Evolutionary conservation across 2,113 vertebrate genomes (phyloP).

Genomic region (Monopterus albus): DNA sequence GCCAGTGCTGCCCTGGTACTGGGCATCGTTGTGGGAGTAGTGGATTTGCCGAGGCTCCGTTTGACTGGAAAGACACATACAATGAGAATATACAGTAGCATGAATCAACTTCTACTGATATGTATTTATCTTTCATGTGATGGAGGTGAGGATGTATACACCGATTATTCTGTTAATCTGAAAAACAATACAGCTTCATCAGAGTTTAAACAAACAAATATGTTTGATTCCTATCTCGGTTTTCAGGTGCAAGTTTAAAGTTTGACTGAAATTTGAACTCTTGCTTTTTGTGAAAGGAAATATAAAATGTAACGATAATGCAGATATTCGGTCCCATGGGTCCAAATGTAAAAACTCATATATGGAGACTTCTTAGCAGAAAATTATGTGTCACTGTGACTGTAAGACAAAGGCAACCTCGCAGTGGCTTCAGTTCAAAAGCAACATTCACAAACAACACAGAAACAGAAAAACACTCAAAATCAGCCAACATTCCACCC

Average conservation of each 20-base stretch:
- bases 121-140: not conserved
- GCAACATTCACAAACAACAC: not conserved
- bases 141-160: not conserved
- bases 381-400: no score
- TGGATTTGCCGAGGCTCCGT: constrained; percentile 87
- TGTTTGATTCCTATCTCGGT: not conserved
- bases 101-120: not conserved
- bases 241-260: not conserved
- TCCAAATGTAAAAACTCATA: no score
- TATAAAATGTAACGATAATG: not conserved
- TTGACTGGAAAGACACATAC: constrained; percentile 79
- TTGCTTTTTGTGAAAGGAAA: not conserved
- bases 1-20: constrained; percentile 79
- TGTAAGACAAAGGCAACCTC: no score
- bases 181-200: not conserved
- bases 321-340: no score
- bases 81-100: not conserved
- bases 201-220: not conserved
- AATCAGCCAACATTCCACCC: not conserved
- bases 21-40: constrained; percentile 82
- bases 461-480: not conserved
- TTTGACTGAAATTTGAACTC: not conserved
- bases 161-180: not conserved
- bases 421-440: no score
- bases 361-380: no score